These are phyloP conservation scores for Tachycineta bicolor DNA, from an alignment of 2,113 vertebrate species.

Conservation along the genomic window DNA sequence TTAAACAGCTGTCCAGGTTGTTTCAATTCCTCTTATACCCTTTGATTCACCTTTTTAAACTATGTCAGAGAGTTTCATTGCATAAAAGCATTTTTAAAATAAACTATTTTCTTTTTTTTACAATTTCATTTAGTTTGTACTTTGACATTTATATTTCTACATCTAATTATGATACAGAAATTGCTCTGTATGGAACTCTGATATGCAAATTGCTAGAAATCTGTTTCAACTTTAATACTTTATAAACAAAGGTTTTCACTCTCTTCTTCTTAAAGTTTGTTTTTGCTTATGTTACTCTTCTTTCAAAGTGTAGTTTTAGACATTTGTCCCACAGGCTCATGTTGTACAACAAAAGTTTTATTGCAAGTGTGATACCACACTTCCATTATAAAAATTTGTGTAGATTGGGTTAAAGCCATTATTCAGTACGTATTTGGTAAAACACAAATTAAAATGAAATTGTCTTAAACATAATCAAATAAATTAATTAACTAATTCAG, in stretches of 20 bases:
- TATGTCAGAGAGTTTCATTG: background rate
- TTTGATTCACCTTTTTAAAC: background rate
- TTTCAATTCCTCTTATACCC: background rate
- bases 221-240: background rate
- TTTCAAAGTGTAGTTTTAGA: background rate
- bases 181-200: background rate
- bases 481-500: background rate
- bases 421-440: background rate
- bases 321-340: background rate
- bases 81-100: background rate
- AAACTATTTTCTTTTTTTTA: background rate
- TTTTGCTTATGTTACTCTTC: background rate
- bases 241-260: background rate
- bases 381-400: background rate
- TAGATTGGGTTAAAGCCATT: background rate
- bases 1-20: background rate
- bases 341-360: background rate
- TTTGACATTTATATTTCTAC: background rate
- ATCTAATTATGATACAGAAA: background rate
- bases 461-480: background rate
- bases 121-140: background rate
- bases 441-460: background rate
- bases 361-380: background rate
- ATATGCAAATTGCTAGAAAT: background rate
- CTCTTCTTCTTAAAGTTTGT: background rate